These are phyloP conservation scores for Aythya baeri DNA, from an alignment of 2,113 vertebrate genomes.

Conservation along the genomic window DNA sequence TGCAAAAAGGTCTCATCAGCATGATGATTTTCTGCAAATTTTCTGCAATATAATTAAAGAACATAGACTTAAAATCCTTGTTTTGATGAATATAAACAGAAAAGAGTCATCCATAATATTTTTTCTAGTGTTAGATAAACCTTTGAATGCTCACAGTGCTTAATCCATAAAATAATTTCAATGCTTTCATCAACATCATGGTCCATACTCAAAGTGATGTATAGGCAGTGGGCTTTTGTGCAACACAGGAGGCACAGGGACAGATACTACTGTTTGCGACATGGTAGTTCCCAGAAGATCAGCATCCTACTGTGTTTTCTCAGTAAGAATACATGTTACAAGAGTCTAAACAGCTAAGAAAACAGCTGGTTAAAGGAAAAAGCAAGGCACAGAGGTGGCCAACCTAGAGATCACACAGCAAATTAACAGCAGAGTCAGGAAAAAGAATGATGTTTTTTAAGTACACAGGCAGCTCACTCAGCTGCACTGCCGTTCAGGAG, in stretches of 20 bases:
- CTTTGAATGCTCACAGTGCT: background rate
- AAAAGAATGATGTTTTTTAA: background rate
- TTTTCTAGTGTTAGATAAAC: background rate
- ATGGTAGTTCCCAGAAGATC: background rate
- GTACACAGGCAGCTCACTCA: background rate
- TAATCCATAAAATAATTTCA: background rate
- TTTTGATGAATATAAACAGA: background rate
- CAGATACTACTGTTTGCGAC: background rate
- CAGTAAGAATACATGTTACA: background rate
- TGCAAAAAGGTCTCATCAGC: constrained; percentile 18
- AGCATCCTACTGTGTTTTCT: background rate
- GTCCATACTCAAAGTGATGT: background rate
- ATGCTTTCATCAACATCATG: background rate
- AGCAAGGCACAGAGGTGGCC: background rate
- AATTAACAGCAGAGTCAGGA: background rate
- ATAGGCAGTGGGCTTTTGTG: background rate
- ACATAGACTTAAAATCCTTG: background rate
- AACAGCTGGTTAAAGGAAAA: background rate
- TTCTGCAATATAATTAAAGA: constrained; percentile 11
- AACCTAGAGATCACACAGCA: background rate
- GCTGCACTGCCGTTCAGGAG: background rate
- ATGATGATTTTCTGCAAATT: background rate
- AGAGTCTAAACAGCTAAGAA: background rate
- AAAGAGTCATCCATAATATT: background rate
- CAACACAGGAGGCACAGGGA: rapidly evolving